Conservation (phyloP, 2,888 invertebrate species). For the Drosophila prolongata region DNA sequence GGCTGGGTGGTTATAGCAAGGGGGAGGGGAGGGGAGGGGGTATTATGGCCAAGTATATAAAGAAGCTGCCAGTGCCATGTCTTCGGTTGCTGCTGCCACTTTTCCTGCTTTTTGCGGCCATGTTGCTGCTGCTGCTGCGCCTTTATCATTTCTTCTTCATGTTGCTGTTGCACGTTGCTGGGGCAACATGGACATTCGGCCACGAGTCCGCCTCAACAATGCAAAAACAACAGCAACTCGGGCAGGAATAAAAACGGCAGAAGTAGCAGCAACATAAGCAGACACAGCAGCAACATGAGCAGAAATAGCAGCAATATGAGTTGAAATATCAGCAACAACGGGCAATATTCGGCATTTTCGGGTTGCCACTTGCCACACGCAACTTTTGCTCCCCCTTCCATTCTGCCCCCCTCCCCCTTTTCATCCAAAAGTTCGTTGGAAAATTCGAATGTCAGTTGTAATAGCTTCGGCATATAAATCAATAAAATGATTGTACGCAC, state of each 20-base stretch:
- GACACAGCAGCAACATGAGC: conserved; percentile 13
- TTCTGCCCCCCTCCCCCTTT: not conserved
- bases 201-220: conserved; percentile 44
- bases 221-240: conserved; percentile 62
- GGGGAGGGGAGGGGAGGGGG: not conserved
- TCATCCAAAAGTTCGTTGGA: conserved; percentile 55
- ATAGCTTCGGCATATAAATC: conserved; percentile 83
- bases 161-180: conserved; percentile 42
- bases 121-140: conserved; percentile 52
- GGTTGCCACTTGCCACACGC: conserved; percentile 46
- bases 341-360: conserved; percentile 50
- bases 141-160: conserved; percentile 55
- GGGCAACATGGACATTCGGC: conserved; percentile 55
- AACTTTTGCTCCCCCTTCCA: conserved; percentile 12
- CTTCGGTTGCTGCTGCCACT: conserved; percentile 15
- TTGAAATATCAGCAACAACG: conserved; percentile 14
- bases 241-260: conserved; percentile 15
- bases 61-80: conserved; percentile 31
- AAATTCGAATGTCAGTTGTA: conserved; percentile 82
- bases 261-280: conserved; percentile 11
- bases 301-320: conserved; percentile 16
- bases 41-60: conserved; percentile 61
- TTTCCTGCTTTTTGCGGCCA: conserved; percentile 32
- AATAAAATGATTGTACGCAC: conserved; percentile 82
- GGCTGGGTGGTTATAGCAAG: not conserved